Percentiles rank a stretch among this genome's conserved stretches.
phyloP scores from a whole-genome alignment of 92 coral and sea anemone species.

The Phenganax stokvisi region DNA sequence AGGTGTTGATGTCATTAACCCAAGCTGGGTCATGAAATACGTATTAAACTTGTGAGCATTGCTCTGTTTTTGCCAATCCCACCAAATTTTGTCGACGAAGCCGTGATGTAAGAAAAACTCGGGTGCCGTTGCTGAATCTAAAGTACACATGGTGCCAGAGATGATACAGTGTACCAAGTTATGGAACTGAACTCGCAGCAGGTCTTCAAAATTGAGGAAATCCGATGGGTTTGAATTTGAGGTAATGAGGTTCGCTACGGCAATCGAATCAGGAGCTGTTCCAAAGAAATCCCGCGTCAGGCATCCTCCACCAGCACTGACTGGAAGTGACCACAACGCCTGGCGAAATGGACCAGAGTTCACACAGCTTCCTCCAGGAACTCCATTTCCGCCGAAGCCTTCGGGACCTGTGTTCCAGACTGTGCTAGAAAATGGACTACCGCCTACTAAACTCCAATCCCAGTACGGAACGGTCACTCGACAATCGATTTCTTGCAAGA shows the following conservation, averaged over 20 bases:
- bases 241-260: conserved; percentile 40
- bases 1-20: background rate
- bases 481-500: conserved; percentile 65
- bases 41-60: conserved; percentile 23
- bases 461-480: conserved; percentile 70
- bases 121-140: conserved; percentile 81
- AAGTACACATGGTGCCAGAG: conserved; percentile 71
- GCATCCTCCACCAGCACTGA: conserved; percentile 50
- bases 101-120: conserved; percentile 92
- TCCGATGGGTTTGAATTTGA: conserved; percentile 35
- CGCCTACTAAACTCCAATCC: conserved; percentile 59
- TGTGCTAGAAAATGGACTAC: conserved; percentile 37
- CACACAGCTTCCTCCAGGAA: conserved; percentile 45
- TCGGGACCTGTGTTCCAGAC: conserved; percentile 61
- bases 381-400: conserved; percentile 77
- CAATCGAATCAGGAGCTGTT: conserved; percentile 58
- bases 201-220: conserved; percentile 25
- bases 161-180: conserved; percentile 76
- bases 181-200: conserved; percentile 59
- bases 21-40: background rate
- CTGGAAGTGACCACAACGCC: conserved; percentile 37
- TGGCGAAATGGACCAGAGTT: conserved; percentile 71
- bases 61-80: conserved; percentile 39
- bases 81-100: conserved; percentile 65
- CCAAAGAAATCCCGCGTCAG: conserved; percentile 57